A percentile compares a stretch with the other conserved stretches of the same genome.
Conservation (phyloP, 2,888 invertebrate genomes). For the Sinotaia quadrata region DNA sequence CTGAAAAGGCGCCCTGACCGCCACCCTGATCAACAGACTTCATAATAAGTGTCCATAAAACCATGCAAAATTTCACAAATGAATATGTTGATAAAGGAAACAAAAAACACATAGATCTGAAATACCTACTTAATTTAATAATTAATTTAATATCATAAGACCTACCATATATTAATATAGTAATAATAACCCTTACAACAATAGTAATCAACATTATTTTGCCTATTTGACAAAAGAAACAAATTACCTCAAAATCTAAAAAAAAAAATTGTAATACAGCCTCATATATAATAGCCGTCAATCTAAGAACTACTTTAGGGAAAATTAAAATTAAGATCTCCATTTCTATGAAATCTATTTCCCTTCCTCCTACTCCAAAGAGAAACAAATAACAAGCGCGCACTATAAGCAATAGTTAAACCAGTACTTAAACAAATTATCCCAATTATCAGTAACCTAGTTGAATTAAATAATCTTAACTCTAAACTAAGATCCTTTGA, state of each 20-base stretch:
- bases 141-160: background rate
- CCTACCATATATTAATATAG: no score
- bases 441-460: no score
- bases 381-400: constrained; percentile 22
- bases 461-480: constrained; percentile 3
- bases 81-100: constrained; percentile 3
- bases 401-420: constrained; percentile 25
- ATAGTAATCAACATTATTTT: no score
- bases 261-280: no score
- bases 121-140: background rate
- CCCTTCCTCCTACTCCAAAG: background rate
- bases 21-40: constrained; percentile 40
- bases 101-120: constrained; percentile 20
- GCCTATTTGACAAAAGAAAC: no score
- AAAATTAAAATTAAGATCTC: no score
- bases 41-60: constrained; percentile 15
- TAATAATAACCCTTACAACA: no score
- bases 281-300: no score
- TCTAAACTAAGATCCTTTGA: constrained; percentile 62
- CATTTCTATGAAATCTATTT: no score
- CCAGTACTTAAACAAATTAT: constrained; percentile 20
- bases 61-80: background rate
- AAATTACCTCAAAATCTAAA: no score
- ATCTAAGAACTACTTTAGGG: no score
- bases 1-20: no score